Base-by-base conservation (phyloP, 1,140 invertebrate species). In the Delia radicum region DNA sequence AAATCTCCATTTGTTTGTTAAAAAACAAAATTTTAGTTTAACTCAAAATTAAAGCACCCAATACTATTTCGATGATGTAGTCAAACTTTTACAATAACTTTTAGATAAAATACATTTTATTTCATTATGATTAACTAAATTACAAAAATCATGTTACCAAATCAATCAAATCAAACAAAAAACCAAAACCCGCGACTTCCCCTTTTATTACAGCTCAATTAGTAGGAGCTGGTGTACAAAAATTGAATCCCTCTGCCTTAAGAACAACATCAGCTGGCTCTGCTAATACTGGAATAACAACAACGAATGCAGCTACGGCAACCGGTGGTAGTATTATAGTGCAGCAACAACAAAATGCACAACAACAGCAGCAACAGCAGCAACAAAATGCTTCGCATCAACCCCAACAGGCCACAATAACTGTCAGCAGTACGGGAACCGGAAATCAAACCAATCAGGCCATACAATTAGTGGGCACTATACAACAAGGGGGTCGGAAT, bases 221-320 rank as follows among this genome's bases (percentile, higher is more conserved):
- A 82, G 89, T 91, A 81, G 89, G 89, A 79, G 89, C 90, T 69
- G 88, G 89, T 77, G 89, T 91, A 73, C 91, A 92, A 86, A 88
- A 88, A 80, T 84, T 91, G 78, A 88, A 88, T 77, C 89, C 90
- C 79, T 90, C 91, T 86, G 89, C 87, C 81, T 87, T 91, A 80
- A 89, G 90, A 78, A 84, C 84, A 81, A 82, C 84, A 80, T 75
- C 81, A 77, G 77, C 80, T 76, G 63, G n/a, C 4, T 7, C 18
- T 18, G n/a, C 28, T 27, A 62, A 75, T 79, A 80, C 81, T 81
- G 80, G 81, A 81, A 79, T 81, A 81, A 2, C 65, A 18, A 33
- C 65, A 69, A 33, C 65, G 29, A 69, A 69, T 24, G 29, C 65
- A 21, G 15, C n/a, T 37, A 37, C 65, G 26, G 24, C 62, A 8